Conservation (phyloP, 2,113 vertebrate genomes). For the Paradisaea rubra region DNA sequence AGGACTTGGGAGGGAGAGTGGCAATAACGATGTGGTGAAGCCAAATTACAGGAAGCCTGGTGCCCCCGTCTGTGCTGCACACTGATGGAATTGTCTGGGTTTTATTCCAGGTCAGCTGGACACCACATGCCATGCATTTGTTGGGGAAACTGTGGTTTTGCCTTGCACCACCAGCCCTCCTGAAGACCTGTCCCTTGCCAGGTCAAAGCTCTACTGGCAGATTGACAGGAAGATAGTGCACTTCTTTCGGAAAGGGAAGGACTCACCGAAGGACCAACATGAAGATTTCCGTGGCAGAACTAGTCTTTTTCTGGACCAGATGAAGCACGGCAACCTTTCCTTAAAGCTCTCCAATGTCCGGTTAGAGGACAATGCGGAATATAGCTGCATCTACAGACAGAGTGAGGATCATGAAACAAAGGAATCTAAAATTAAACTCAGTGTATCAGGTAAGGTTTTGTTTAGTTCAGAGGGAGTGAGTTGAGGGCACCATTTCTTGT, state of each 20-base stretch:
- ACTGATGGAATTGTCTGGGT: background rate
- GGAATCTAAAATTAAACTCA: background rate
- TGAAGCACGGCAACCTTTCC: conserved; percentile 36
- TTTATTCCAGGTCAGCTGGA: conserved; percentile 4
- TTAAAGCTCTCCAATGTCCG: conserved; percentile 25
- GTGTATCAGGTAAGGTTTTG: conserved; percentile 6
- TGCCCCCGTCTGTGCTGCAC: background rate
- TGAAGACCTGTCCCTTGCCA: background rate
- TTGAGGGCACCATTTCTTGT: background rate
- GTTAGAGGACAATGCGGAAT: background rate
- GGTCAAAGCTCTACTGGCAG: conserved; percentile 40
- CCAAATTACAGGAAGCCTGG: background rate
- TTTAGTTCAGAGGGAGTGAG: background rate
- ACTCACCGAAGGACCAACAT: accelerated
- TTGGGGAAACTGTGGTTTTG: conserved; percentile 30
- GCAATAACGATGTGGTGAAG: background rate
- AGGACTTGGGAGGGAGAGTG: background rate
- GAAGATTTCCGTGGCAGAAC: background rate
- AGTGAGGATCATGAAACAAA: background rate
- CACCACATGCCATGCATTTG: background rate
- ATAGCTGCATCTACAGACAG: conserved; percentile 27
- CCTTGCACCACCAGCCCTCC: background rate
- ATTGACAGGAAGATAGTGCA: background rate
- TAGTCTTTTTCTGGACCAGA: conserved; percentile 35
- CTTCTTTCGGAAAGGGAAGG: background rate